Conservation (phyloP, 2,888 invertebrate species). For the Eupithecia tripunctaria region DNA sequence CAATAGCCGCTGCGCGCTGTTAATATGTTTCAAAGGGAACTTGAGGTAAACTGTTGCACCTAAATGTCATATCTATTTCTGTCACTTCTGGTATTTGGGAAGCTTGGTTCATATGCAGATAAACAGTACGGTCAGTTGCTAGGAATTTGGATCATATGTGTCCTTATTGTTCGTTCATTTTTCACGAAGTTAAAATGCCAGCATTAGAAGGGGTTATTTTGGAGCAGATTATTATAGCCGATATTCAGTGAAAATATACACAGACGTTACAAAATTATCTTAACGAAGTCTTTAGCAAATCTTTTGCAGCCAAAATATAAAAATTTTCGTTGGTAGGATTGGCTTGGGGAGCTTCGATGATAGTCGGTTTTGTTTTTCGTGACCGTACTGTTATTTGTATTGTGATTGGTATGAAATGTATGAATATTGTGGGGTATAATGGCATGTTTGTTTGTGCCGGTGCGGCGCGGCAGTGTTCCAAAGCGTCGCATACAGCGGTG, state of each 20-base stretch:
- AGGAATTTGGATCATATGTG: neutral
- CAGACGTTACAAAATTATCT: neutral
- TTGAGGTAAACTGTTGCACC: conserved; percentile 30
- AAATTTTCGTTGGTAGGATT: neutral
- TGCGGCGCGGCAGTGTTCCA: conserved; percentile 92
- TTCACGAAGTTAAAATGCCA: neutral
- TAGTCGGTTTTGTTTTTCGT: neutral
- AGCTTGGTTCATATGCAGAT: conserved; percentile 23
- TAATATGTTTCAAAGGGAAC: conserved; percentile 32
- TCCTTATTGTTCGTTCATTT: neutral
- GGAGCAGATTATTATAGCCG: neutral
- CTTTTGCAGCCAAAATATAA: neutral
- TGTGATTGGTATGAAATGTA: conserved; percentile 34
- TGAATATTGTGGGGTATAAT: conserved; percentile 64
- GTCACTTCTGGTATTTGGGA: conserved; percentile 26
- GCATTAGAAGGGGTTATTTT: neutral
- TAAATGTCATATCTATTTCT: conserved; percentile 31
- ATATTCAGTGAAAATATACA: neutral
- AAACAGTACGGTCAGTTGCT: conserved; percentile 22
- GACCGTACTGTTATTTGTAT: conserved; percentile 26
- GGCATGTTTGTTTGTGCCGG: conserved; percentile 83
- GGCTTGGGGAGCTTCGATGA: neutral
- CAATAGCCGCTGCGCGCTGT: conserved; percentile 38
- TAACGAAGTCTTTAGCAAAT: neutral
- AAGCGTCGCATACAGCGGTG: conserved; percentile 98